Evolutionary conservation across 2,797 vertebrate genomes (phyloP).

Genomic region (Mormyrops attenuatus): DNA sequence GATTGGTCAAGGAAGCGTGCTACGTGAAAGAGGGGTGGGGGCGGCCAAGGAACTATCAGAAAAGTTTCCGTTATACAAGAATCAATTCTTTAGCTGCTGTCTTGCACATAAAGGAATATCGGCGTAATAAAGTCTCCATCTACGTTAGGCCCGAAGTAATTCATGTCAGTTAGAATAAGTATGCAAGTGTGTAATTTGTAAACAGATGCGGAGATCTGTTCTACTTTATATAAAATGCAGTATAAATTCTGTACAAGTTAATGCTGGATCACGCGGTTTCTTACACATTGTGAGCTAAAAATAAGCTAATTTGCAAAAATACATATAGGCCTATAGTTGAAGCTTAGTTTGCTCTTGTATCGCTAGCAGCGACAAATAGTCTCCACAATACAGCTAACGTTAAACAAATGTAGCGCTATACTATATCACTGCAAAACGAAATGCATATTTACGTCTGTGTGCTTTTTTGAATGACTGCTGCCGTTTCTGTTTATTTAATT

Average conservation of each 20-base stretch:
- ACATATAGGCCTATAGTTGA: not conserved
- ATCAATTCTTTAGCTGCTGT: slow-evolving; percentile 20
- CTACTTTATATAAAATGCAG: not conserved
- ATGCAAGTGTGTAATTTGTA: not conserved
- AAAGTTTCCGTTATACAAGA: slow-evolving; percentile 46
- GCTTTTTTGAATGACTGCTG: not conserved
- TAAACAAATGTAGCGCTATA: not conserved
- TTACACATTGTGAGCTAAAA: not conserved
- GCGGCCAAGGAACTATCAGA: slow-evolving; percentile 35
- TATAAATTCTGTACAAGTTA: not conserved
- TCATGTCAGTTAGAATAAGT: not conserved
- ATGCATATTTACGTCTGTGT: not conserved
- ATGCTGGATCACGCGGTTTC: not conserved
- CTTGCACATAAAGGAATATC: not conserved
- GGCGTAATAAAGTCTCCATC: slow-evolving; percentile 1
- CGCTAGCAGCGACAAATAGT: not conserved
- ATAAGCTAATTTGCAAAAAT: not conserved
- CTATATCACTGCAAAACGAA: not conserved
- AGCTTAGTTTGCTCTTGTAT: not conserved
- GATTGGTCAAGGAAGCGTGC: slow-evolving; percentile 70
- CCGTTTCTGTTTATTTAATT: not conserved
- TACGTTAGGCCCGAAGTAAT: slow-evolving; percentile 1
- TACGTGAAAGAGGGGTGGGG: slow-evolving; percentile 55
- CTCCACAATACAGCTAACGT: not conserved
- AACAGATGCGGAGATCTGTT: not conserved